Conservation (phyloP, 2,888 invertebrate genomes). For the Auanema sp. region DNA sequence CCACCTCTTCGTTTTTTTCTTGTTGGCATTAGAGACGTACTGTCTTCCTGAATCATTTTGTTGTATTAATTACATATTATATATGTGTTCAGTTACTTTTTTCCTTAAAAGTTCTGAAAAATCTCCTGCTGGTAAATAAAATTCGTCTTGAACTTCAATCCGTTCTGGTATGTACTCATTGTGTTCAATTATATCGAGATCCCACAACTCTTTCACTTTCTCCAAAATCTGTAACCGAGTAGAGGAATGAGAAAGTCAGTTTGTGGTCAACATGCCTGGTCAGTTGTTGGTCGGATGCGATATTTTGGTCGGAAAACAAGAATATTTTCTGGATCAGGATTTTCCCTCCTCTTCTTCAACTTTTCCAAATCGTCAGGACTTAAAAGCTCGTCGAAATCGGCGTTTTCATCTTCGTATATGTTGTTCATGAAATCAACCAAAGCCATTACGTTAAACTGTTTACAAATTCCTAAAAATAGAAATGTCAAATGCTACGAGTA, state of each 20-base stretch:
- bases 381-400: conserved; percentile 22
- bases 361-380: conserved; percentile 8
- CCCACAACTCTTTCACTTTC: conserved; percentile 15
- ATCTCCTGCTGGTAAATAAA: conserved; percentile 14
- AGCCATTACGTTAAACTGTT: conserved; percentile 16
- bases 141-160: conserved; percentile 15
- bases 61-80: background rate
- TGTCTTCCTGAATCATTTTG: conserved; percentile 1
- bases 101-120: conserved; percentile 16
- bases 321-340: conserved; percentile 16
- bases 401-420: conserved; percentile 25
- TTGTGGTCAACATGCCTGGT: conserved; percentile 11
- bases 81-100: background rate
- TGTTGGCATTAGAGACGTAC: background rate
- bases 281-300: conserved; percentile 21
- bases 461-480: conserved; percentile 17
- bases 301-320: conserved; percentile 22
- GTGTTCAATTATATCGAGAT: conserved; percentile 20
- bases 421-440: conserved; percentile 24
- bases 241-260: background rate
- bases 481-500: background rate
- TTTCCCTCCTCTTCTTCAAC: conserved; percentile 13
- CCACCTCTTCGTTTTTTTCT: conserved; percentile 3
- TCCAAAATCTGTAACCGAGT: conserved; percentile 15
- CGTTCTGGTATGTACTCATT: conserved; percentile 22